phyloP scores from a whole-genome alignment of 2,113 vertebrate species.

The Grus americana region DNA sequence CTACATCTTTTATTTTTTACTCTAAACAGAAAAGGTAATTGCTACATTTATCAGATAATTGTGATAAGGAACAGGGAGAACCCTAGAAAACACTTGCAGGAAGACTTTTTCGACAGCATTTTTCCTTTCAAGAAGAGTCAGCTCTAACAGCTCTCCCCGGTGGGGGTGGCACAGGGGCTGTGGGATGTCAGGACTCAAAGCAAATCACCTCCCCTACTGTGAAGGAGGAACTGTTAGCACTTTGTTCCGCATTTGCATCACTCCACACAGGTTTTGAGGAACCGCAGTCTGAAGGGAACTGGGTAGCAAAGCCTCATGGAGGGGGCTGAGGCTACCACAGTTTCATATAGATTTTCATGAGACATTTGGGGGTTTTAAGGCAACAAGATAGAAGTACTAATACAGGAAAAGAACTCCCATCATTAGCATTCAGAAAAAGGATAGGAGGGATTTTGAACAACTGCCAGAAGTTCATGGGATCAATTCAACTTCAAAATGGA shows the following conservation, averaged over 20 bases:
- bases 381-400: background rate
- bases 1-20: background rate
- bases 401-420: background rate
- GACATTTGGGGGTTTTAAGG: background rate
- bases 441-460: conserved; percentile 7
- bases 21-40: background rate
- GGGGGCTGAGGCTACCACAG: background rate
- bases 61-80: background rate
- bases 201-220: background rate
- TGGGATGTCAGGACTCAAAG: background rate
- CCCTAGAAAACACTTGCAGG: background rate
- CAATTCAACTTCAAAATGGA: background rate
- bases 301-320: background rate
- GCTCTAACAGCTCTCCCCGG: background rate
- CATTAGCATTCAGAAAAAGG: background rate
- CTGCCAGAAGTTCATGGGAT: conserved; percentile 21
- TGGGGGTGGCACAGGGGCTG: background rate
- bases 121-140: background rate
- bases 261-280: background rate
- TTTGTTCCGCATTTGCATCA: background rate
- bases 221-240: background rate
- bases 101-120: background rate
- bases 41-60: background rate
- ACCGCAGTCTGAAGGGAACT: accelerated
- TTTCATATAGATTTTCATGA: background rate